phyloP scores from a whole-genome alignment of 35 echinoderm and acorn worm genomes.

The Acanthaster planci region DNA sequence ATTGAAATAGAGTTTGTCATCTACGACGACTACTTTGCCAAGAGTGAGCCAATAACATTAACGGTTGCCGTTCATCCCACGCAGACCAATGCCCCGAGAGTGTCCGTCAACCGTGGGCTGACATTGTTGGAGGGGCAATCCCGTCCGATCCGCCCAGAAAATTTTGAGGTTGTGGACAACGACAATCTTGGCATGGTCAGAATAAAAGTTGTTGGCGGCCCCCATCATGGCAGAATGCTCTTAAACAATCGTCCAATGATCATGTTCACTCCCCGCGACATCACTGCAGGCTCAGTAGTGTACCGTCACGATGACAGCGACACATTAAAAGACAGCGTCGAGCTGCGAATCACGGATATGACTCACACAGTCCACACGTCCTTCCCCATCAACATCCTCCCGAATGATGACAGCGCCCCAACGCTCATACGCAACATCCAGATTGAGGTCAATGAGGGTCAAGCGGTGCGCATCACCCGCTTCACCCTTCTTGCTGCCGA shows the following conservation, averaged over 20 bases:
- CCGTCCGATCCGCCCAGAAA: constrained; percentile 62
- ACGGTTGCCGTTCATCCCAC: constrained; percentile 79
- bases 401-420: constrained; percentile 90
- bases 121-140: constrained; percentile 96
- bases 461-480: constrained; percentile 61
- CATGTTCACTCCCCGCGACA: constrained; percentile 87
- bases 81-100: constrained; percentile 80
- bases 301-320: constrained; percentile 96
- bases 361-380: constrained; percentile 65
- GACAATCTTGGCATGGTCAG: constrained; percentile 83
- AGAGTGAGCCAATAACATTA: constrained; percentile 71
- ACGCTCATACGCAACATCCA: constrained; percentile 81
- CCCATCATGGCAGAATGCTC: constrained; percentile 70
- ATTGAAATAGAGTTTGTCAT: constrained; percentile 67
- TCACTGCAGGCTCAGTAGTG: constrained; percentile 60
- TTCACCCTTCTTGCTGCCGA: constrained; percentile 80
- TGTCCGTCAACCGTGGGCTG: constrained; percentile 81
- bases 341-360: constrained; percentile 82
- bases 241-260: constrained; percentile 74
- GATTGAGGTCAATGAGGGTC: constrained; percentile 75
- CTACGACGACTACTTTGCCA: constrained; percentile 78
- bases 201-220: constrained; percentile 82
- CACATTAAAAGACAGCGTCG: constrained; percentile 84
- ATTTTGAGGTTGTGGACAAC: constrained; percentile 88
- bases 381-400: constrained; percentile 89